Base-by-base conservation (phyloP, 2,113 vertebrate genomes). In the Perca fluviatilis region DNA sequence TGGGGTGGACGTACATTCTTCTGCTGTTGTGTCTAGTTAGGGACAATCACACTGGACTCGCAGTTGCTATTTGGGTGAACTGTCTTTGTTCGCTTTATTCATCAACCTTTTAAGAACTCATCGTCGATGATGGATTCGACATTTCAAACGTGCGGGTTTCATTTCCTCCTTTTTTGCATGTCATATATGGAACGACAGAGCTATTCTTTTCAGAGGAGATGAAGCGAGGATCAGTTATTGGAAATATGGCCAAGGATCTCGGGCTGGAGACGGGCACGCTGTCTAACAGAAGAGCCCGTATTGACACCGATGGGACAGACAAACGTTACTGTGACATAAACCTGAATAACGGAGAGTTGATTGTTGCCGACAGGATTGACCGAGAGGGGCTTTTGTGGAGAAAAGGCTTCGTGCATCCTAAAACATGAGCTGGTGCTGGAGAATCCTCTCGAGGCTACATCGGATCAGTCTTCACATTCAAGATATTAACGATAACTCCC, bases 401-500 rank as follows among this genome's bases (percentile, higher is more conserved):
- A 81, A 80, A 91, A 78, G 61, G 40, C 83, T 3, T 77, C 76
- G 0, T 96, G 96, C 19, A 51, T 80, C 4, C 64, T 96, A 49
- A 92, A 94, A 12, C 9, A 94, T 27, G 96, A 97, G 83, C 89
- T 91, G 6, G 74, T 97, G 19, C 56, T 92, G 0, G 92, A 23
- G 72, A 92, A 88, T 80, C 93, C 91, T 13, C 82, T 95, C 1
- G 91, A 95, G n/a, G 80, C 86, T 95, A 25, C 86, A 94, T 83
- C 83, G 74, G 68, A 77, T 95, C 15, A 67, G 40, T 47, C 82
- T 96, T 2, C 90, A 94, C 18, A 81, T 97, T 19, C 91, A 93
- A 72, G 96, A 97, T 74, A 80, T 96, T 40, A 97, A 97, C 87
- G 96, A 97, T 67, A 95, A 97, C 60, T 30, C 90, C 0, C 96